phyloP scores from a whole-genome alignment of 2,888 invertebrate species.

The Drosophila vallismaia region DNA sequence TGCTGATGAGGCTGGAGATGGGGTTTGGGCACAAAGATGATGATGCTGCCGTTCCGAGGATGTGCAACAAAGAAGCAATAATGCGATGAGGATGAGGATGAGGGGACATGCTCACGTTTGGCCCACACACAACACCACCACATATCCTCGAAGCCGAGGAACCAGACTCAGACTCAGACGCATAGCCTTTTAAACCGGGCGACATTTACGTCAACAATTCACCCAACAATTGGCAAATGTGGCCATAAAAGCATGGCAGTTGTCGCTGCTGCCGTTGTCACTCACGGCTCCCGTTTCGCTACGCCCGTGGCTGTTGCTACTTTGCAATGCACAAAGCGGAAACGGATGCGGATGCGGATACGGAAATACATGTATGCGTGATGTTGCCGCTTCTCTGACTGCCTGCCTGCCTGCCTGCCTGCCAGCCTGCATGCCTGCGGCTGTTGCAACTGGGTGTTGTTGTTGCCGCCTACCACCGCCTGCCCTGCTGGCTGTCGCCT shows the following conservation, averaged over 20 bases:
- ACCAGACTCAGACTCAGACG: conserved; percentile 15
- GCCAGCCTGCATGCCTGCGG: conserved; percentile 3
- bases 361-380: conserved; percentile 77
- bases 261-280: conserved; percentile 40
- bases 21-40: conserved; percentile 5
- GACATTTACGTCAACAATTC: conserved; percentile 78
- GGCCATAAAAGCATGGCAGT: conserved; percentile 79
- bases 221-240: conserved; percentile 81
- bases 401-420: conserved; percentile 22
- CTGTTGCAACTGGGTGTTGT: conserved; percentile 45
- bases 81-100: conserved; percentile 38
- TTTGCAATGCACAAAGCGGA: conserved; percentile 78
- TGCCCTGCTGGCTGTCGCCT: conserved; percentile 10
- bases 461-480: conserved; percentile 22
- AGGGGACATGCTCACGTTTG: conserved; percentile 29
- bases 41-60: conserved; percentile 26
- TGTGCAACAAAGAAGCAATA: conserved; percentile 37
- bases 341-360: conserved; percentile 72
- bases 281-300: conserved; percentile 16
- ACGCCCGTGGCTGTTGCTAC: conserved; percentile 49
- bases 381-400: conserved; percentile 41
- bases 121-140: conserved; percentile 31
- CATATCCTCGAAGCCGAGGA: conserved; percentile 7
- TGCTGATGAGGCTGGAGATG: conserved; percentile 15
- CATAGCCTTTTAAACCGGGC: conserved; percentile 53